Base-by-base conservation (phyloP, 30 jellyfish, hydroid and myxozoan species). In the Catostylus mosaicus region DNA sequence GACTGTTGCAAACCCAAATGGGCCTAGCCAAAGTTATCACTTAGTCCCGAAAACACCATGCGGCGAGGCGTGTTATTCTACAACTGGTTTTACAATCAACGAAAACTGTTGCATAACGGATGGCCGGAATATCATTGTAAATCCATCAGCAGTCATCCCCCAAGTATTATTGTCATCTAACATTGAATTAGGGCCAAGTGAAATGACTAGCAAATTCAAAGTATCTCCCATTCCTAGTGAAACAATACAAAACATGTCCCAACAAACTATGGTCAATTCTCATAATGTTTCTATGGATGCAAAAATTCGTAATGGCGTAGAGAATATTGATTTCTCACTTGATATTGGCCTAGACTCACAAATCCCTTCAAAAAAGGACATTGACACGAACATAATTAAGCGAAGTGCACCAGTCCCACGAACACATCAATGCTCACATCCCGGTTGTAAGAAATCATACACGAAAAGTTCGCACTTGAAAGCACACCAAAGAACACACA, bases 401-500 rank as follows among this genome's bases (percentile, higher is more conserved):
- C 89, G 96, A 1, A 86, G 47, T 43, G 85, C 79, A 22, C 38
- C 99, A 16, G 97, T 97, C 6, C 97, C 98, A 3, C 90, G 98
- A 50, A 92, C 98, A 11, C 98, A 92, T 46, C 90, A 78, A 35
- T 92, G 98, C 76, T 68, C 89, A 43, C 98, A 92, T 69, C 98
- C 96, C 1, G 98, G 98, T 33, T 92, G 98, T 59, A 92, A 96
- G 86, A 92, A 92, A 75, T 85, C 97, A 32, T 92, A 92, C 96
- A 92, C 98, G 88, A 92, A 92, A 77, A 85, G 97, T 59, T 92
- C 98, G 66, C 98, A 92, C 54, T 72, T 92, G 81, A 92, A 92
- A 75, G 98, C 98, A 37, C 98, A 92, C 54, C 98, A 92, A 57
- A 60, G 98, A 81, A 92, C 98, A 20, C 98, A 92, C 65, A 92